phyloP scores from a whole-genome alignment of 2,113 vertebrate genomes.

The Macrotis lagotis region DNA sequence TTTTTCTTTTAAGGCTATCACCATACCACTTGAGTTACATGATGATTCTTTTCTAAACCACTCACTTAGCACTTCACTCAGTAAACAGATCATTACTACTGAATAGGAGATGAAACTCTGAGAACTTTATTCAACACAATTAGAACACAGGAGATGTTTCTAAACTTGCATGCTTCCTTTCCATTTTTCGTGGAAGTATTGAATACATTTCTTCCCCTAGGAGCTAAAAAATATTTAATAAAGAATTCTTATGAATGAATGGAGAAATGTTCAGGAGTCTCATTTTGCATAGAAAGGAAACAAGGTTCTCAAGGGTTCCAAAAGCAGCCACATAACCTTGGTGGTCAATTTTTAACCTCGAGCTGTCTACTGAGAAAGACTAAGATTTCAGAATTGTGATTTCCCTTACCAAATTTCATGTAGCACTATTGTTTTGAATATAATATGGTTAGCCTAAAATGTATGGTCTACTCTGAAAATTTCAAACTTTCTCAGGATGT shows the following conservation, averaged over 20 bases:
- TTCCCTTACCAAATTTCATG: background rate
- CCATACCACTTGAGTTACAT: background rate
- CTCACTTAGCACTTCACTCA: background rate
- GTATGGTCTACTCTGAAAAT: background rate
- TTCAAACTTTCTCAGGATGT: slow-evolving; percentile 20
- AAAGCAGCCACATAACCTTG: background rate
- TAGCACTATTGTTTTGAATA: background rate
- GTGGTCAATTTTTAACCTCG: background rate
- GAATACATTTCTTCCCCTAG: slow-evolving; percentile 15
- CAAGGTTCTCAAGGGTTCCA: background rate
- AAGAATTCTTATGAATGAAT: background rate
- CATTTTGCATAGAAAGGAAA: slow-evolving; percentile 19
- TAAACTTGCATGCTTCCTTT: background rate
- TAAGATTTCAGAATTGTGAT: slow-evolving; percentile 3
- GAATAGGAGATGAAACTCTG: background rate
- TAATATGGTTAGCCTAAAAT: background rate
- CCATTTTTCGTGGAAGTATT: background rate
- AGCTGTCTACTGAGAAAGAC: background rate
- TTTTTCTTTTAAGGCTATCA: background rate
- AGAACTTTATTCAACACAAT: background rate
- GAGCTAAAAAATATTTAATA: slow-evolving; percentile 39
- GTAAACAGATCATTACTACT: background rate
- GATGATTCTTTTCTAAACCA: background rate
- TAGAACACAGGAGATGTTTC: background rate
- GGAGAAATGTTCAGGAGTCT: background rate